Evolutionary conservation across 2,888 invertebrate species (phyloP), one percentile per base, ranked within the genome.

Genomic region (Mesochorus sp.): DNA sequence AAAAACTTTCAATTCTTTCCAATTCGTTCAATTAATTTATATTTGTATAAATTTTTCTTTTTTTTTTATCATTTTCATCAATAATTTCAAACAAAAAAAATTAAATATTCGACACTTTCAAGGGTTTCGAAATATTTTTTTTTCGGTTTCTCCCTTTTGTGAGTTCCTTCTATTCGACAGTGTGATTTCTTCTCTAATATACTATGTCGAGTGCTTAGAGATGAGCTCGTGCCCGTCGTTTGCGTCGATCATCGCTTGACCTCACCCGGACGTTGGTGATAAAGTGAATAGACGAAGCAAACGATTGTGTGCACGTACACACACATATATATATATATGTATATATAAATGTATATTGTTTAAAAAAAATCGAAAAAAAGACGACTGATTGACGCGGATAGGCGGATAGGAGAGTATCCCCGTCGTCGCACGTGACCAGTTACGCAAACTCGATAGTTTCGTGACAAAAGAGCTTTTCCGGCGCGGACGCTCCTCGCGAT

Each of bases 361-460:
- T 28, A 19, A n/a, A 19, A 5, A 19, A 28, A n/a, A 44, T 10
- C 17, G 44, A 24, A 59, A 68, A 61, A 73, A 77, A 77, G 62
- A 68, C 31, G 57, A 26, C 17, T 26, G 42, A 61, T 26, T 28
- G 59, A 59, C 49, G 28, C 44, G 47, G 6, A 47, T 66, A 28
- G 26, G 12, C 39, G 49, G 64, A 70, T 68, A 51, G 57, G 57
- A 73, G 67, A 64, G 31, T 28, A 44, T 53, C 61, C 19, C 39
- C 72, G 24, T 68, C 21, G 19, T 55, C 68, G 73, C 78, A 64
- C 78, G 78, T 78, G 78, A 78, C 70, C 73, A 51, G 68, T 78
- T 73, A 74, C 64, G 78, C 73, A 78, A 78, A 78, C 70, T 70
- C 73, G 73, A 78, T 70, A 57, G 73, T 73, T 73, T 73, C 78